These are phyloP conservation scores for Danionella cerebrum DNA, from an alignment of 2,113 vertebrate genomes.

Conservation along the genomic window DNA sequence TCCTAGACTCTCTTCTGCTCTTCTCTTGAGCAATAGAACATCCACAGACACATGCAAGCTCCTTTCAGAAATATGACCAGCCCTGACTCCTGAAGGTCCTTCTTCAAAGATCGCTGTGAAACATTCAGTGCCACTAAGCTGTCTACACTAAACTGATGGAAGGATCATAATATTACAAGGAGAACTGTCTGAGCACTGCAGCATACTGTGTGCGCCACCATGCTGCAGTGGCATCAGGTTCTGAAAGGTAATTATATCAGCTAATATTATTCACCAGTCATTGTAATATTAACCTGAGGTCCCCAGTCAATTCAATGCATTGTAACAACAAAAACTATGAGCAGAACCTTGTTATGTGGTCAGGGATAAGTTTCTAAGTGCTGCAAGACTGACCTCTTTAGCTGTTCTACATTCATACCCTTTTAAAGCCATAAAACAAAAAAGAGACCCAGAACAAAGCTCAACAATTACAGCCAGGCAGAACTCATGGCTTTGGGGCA, in stretches of 20 bases:
- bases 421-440: constrained; percentile 23
- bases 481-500: constrained; percentile 65
- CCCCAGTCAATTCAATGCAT: not conserved
- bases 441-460: constrained; percentile 33
- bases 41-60: no score
- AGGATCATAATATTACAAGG: no score
- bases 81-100: no score
- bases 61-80: no score
- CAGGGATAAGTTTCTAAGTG: constrained; percentile 9
- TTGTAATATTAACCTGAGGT: not conserved
- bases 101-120: no score
- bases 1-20: no score
- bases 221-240: not conserved
- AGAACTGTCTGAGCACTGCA: no score
- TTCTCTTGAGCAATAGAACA: no score
- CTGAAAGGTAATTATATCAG: not conserved
- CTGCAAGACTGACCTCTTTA: constrained; percentile 19
- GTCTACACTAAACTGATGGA: no score
- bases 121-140: no score
- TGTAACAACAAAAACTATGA: not conserved
- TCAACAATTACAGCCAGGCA: constrained; percentile 51
- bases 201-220: no score
- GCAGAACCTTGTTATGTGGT: not conserved
- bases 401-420: constrained; percentile 20
- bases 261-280: not conserved